Conservation (phyloP, 2,797 vertebrate genomes). For the Hemitrygon akajei region DNA sequence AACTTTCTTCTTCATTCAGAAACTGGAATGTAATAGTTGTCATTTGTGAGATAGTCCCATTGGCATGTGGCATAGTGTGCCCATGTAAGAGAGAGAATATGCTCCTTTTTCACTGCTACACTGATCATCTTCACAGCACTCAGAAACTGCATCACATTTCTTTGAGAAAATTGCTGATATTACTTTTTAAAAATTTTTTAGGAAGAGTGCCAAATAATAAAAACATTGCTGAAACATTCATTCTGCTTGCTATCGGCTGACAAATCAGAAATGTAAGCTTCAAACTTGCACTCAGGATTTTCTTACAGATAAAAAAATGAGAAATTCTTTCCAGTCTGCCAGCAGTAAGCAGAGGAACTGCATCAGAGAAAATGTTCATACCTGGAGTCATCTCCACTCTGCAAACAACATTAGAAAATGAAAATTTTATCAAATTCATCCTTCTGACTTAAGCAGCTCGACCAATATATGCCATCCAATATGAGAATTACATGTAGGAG, state of each 20-base stretch:
- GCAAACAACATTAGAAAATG: background rate
- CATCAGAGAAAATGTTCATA: background rate
- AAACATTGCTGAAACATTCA: background rate
- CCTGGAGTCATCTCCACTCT: background rate
- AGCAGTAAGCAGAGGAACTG: background rate
- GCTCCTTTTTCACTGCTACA: background rate
- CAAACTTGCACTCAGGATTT: background rate
- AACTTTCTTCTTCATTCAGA: background rate
- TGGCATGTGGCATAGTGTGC: background rate
- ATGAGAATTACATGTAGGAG: background rate
- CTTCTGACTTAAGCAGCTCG: background rate
- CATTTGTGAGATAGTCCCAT: background rate
- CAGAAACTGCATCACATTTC: background rate
- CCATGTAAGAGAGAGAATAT: background rate
- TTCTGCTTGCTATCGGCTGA: background rate
- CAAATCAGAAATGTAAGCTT: background rate
- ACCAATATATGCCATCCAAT: background rate
- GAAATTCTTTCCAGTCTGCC: background rate
- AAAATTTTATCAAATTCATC: background rate
- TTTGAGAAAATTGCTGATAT: background rate
- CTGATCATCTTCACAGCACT: background rate
- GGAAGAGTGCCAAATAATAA: background rate
- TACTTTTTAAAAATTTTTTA: too few species aligned
- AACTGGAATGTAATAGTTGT: background rate
- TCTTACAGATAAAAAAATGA: background rate